Evolutionary conservation across 2,888 invertebrate genomes (phyloP).

Genomic region (Lithophane semibrunnea): DNA sequence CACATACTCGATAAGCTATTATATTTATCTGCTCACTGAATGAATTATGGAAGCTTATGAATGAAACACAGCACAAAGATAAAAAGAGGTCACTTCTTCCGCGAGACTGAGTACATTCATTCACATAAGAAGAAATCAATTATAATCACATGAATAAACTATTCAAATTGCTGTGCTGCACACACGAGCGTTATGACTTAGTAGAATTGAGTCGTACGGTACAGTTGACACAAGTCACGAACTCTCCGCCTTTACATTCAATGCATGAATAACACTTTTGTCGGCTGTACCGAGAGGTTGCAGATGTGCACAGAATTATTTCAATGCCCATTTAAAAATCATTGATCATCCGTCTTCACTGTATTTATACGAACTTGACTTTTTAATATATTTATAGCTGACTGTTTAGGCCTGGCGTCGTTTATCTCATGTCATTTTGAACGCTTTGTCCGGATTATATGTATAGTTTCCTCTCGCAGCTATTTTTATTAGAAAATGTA

Average conservation of each 20-base stretch:
- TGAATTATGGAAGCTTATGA: constrained; percentile 56
- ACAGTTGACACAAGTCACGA: constrained; percentile 72
- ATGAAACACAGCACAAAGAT: constrained; percentile 65
- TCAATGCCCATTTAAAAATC: constrained; percentile 63
- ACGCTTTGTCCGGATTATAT: constrained; percentile 49
- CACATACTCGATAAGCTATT: constrained; percentile 46
- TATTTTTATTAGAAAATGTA: constrained; percentile 45
- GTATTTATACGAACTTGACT: constrained; percentile 53
- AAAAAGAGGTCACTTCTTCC: constrained; percentile 75
- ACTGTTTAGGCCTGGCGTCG: constrained; percentile 52
- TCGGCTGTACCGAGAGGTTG: constrained; percentile 64
- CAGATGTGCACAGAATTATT: constrained; percentile 69
- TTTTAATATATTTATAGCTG: constrained; percentile 54
- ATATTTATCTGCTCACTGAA: constrained; percentile 53
- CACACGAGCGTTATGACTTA: constrained; percentile 72
- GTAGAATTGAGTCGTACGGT: constrained; percentile 69
- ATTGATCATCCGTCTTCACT: constrained; percentile 61
- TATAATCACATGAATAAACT: constrained; percentile 77
- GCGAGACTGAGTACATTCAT: constrained; percentile 72
- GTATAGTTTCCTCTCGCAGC: constrained; percentile 33
- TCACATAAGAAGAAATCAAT: constrained; percentile 80
- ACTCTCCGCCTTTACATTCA: constrained; percentile 66
- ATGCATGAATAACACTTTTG: constrained; percentile 69
- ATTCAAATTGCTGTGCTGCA: constrained; percentile 74
- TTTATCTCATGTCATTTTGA: constrained; percentile 56